These are phyloP conservation scores for Papilio protenor DNA, from an alignment of 2,888 invertebrate species.

Conservation along the genomic window DNA sequence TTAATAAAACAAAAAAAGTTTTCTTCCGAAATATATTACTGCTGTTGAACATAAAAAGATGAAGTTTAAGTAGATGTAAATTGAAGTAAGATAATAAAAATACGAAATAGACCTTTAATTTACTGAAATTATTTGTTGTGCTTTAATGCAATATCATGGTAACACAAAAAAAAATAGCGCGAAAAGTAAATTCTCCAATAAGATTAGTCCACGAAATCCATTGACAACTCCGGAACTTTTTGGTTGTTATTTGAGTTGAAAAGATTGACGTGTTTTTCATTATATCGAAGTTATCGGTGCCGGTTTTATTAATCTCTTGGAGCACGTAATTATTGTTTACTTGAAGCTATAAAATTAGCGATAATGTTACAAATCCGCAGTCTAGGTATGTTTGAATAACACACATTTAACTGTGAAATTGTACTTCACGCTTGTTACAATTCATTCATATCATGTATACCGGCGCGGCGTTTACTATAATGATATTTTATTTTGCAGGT, in stretches of 20 bases:
- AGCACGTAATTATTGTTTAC: constrained; percentile 45
- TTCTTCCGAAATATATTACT: too few relatives aligned
- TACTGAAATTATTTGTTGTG: neutral
- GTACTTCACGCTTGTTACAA: constrained; percentile 48
- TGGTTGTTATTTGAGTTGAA: constrained; percentile 52
- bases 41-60: too few relatives aligned
- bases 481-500: constrained; percentile 62
- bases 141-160: neutral
- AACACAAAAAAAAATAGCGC: constrained; percentile 49
- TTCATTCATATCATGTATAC: constrained; percentile 38
- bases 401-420: constrained; percentile 59
- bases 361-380: constrained; percentile 68
- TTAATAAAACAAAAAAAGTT: neutral
- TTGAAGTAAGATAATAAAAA: too few relatives aligned
- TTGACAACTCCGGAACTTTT: constrained; percentile 66
- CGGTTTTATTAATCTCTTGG: constrained; percentile 53
- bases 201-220: constrained; percentile 74
- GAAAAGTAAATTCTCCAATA: constrained; percentile 66
- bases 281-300: constrained; percentile 50
- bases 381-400: constrained; percentile 74
- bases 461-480: constrained; percentile 55
- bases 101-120: too few relatives aligned
- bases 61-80: neutral
- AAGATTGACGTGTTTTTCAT: constrained; percentile 73
- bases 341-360: constrained; percentile 56